Percentiles rank a stretch among this genome's conserved stretches.
These are phyloP conservation scores for Zingel zingel DNA, from an alignment of 2,113 vertebrate genomes.

Conservation along the genomic window DNA sequence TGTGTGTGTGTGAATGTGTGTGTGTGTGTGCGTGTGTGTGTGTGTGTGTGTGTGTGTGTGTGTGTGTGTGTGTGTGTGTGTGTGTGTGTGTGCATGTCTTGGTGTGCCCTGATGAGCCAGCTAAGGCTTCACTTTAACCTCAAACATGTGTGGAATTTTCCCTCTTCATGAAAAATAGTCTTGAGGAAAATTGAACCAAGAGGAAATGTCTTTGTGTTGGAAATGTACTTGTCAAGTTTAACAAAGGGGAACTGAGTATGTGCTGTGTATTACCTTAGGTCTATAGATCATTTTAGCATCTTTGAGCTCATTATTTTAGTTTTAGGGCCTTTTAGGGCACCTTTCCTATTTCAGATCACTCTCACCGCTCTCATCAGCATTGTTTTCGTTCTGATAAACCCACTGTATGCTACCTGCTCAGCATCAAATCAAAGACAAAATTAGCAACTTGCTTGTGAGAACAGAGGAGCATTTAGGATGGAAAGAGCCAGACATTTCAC, in stretches of 20 bases:
- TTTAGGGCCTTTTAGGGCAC: neutral
- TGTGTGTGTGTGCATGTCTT: conserved; percentile 44
- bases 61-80: neutral
- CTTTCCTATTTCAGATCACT: neutral
- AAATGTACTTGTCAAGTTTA: neutral
- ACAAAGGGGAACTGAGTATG: neutral
- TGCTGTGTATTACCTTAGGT: neutral
- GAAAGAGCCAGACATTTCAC: too few species aligned
- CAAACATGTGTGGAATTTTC: conserved; percentile 66
- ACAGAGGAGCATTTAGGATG: neutral
- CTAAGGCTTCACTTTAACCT: conserved; percentile 55
- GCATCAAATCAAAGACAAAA: neutral
- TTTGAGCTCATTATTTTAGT: neutral
- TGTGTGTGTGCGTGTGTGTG: conserved; percentile 23
- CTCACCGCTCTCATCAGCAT: neutral
- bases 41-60: conserved; percentile 23
- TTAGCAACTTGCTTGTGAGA: neutral
- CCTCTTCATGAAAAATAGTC: conserved; percentile 37
- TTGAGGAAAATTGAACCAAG: conserved; percentile 21
- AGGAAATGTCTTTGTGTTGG: conserved; percentile 11
- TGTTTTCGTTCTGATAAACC: neutral
- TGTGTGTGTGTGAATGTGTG: conserved; percentile 4
- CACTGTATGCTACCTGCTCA: neutral
- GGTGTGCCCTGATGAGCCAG: conserved; percentile 43
- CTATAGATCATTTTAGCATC: neutral